Evolutionary conservation across 2,888 invertebrate genomes (phyloP).

Genomic region (Hypolimnas misippus): DNA sequence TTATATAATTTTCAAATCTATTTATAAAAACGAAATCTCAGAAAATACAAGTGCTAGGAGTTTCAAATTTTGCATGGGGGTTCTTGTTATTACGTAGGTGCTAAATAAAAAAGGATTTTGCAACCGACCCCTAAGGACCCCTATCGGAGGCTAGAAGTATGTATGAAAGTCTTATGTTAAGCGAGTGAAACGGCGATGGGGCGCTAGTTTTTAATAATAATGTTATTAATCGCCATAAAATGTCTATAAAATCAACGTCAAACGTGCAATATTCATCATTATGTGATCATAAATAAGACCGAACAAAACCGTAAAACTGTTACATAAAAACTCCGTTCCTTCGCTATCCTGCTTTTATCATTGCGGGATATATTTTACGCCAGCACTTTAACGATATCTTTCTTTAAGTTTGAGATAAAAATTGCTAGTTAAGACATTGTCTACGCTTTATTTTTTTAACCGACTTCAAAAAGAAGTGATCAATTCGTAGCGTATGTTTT

Average conservation of each 20-base stretch:
- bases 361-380: slow-evolving; percentile 21
- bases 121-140: too few relatives aligned
- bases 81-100: too few relatives aligned
- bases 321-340: slow-evolving; percentile 25
- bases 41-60: too few relatives aligned
- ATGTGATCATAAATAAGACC: slow-evolving; percentile 18
- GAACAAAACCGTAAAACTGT: slow-evolving; percentile 26
- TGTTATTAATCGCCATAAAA: not conserved
- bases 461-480: too few relatives aligned
- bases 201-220: not conserved
- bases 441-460: not conserved
- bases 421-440: not conserved
- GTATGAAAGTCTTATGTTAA: too few relatives aligned
- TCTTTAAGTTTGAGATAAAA: slow-evolving; percentile 1
- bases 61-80: too few relatives aligned
- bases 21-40: too few relatives aligned
- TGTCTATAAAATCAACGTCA: not conserved
- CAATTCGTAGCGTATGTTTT: too few relatives aligned
- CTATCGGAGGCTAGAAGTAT: too few relatives aligned
- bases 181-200: too few relatives aligned
- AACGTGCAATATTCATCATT: not conserved
- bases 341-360: slow-evolving; percentile 26
- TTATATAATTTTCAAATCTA: too few relatives aligned
- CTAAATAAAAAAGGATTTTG: too few relatives aligned
- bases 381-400: slow-evolving; percentile 12